These are phyloP conservation scores for Solenopsis invicta DNA, from an alignment of 1,140 invertebrate species.

Conservation along the genomic window DNA sequence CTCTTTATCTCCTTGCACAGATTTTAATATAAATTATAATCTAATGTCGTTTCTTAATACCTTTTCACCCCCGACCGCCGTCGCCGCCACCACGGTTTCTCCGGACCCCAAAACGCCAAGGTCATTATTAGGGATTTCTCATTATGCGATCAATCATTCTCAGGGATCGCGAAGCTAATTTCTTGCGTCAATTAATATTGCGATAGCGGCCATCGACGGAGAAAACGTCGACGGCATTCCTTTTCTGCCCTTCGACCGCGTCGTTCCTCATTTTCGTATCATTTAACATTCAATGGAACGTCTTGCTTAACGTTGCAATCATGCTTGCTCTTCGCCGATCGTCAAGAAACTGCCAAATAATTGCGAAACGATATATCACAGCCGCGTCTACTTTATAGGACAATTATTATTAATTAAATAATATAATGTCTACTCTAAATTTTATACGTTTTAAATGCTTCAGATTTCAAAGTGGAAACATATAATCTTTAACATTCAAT, in stretches of 20 bases:
- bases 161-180: conserved; percentile 82
- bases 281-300: conserved; percentile 62
- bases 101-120: conserved; percentile 78
- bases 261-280: conserved; percentile 67
- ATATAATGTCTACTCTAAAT: background rate
- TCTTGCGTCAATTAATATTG: conserved; percentile 85
- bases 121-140: conserved; percentile 86
- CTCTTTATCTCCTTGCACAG: conserved; percentile 86
- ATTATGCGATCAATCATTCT: conserved; percentile 86
- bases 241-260: conserved; percentile 62
- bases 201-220: conserved; percentile 72
- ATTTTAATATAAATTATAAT: conserved; percentile 88
- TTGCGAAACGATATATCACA: conserved; percentile 70
- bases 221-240: conserved; percentile 64
- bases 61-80: conserved; percentile 69
- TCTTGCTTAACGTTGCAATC: conserved; percentile 52
- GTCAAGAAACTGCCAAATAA: conserved; percentile 52
- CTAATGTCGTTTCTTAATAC: conserved; percentile 86
- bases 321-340: conserved; percentile 16
- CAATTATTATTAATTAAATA: conserved; percentile 28
- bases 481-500: background rate
- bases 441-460: background rate
- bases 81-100: conserved; percentile 34
- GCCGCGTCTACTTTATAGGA: conserved; percentile 35
- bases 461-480: background rate